Conservation (phyloP, 2,113 vertebrate genomes). For the Petaurus breviceps region DNA sequence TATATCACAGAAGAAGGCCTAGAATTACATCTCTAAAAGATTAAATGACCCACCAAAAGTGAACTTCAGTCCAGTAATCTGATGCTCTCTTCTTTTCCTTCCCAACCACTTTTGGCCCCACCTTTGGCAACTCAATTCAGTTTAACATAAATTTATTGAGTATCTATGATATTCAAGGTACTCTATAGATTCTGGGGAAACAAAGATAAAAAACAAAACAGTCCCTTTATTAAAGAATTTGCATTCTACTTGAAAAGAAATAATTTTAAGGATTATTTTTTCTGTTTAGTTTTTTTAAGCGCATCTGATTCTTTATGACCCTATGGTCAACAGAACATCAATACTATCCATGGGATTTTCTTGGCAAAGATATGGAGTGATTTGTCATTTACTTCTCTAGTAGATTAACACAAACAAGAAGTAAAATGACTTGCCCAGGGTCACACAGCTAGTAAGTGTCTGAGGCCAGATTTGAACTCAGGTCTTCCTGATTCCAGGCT, state of each 20-base stretch:
- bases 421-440: too few relatives aligned
- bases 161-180: background rate
- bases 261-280: background rate
- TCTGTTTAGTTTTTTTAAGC: background rate
- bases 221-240: background rate
- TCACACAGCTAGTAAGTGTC: too few relatives aligned
- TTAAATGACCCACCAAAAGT: background rate
- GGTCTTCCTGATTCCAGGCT: background rate
- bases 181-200: background rate
- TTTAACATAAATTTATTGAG: background rate
- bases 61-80: background rate
- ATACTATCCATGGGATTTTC: too few relatives aligned
- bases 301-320: too few relatives aligned
- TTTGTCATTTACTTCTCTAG: too few relatives aligned
- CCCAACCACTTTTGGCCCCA: background rate
- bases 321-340: too few relatives aligned
- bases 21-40: background rate
- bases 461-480: background rate
- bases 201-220: background rate
- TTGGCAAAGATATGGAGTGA: too few relatives aligned
- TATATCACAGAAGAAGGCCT: background rate
- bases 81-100: background rate
- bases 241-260: background rate
- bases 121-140: background rate
- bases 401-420: too few relatives aligned